Base-by-base conservation (phyloP, 2,797 vertebrate species). In the Lepilemur ruficaudatus region DNA sequence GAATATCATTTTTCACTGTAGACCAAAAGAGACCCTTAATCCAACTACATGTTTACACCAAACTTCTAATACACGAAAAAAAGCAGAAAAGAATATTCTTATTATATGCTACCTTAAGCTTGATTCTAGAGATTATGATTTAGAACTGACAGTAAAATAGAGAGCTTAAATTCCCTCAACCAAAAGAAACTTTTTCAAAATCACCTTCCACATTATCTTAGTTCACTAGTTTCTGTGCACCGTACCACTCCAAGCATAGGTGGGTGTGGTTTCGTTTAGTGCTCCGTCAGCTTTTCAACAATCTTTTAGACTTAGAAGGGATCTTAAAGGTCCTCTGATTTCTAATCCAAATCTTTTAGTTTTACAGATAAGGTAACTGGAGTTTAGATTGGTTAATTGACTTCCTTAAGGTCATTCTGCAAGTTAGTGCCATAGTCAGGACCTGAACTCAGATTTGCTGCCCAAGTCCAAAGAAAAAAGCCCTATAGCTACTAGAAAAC, bases 111-210 rank as follows among this genome's bases (percentile, higher is more conserved):
- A 6, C 30, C n/a, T 30, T 35, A 63, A 85, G 15, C 82, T 52
- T 92, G 25, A 93, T 61, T 89, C 59, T 80, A 82, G 18, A 65
- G 18, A 91, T 35, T 82, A 63, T 57, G 73, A 23, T 32, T 89
- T 69, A 91, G 41, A 38, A 95, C 1, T 78, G 63, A 88, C 1
- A 69, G 18, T 38, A 95, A 90, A 96, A 91, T 41, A 81, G 70
- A 96, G 41, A 89, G 28, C 67, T 85, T 91, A 59, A 46, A 91
- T 78, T 82, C n/a, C 46, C 30, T 91, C 73, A 82, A 79, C 30
- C 13, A 96, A 89, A 94, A 10, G 59, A 55, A 88, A 84, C n/a
- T 65, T 73, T 67, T 84, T 48, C 17, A 93, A 94, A 91, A 85
- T 61, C 35, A 93, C 3, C 32, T 93, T 80, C 43, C 50, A 73